Evolutionary conservation across 1,140 invertebrate species (phyloP).

Genomic region (Drosophila bocqueti): DNA sequence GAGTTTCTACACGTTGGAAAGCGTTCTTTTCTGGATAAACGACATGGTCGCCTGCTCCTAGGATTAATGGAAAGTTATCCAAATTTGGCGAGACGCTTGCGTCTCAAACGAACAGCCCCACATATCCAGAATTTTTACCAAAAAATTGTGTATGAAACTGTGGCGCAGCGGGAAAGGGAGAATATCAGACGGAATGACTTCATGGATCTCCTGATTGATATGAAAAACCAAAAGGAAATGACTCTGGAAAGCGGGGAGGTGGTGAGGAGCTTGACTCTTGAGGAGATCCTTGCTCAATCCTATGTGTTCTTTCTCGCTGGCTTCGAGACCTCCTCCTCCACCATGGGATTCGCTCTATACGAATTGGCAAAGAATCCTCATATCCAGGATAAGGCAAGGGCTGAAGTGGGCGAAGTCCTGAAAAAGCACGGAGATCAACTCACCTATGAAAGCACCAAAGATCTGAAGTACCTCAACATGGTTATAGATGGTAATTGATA

Average conservation of each 20-base stretch:
- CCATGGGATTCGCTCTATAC: conserved; percentile 86
- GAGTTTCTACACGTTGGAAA: conserved; percentile 83
- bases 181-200: conserved; percentile 3
- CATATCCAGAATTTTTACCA: neutral
- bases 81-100: neutral
- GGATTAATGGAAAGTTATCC: neutral
- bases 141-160: neutral
- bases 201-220: conserved; percentile 1
- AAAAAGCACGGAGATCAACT: conserved; percentile 85
- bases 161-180: neutral
- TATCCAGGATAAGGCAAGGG: conserved; percentile 87
- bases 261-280: conserved; percentile 42
- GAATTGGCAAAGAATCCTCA: conserved; percentile 87
- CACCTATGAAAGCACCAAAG: conserved; percentile 86
- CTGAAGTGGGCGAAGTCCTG: conserved; percentile 86
- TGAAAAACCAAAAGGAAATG: conserved; percentile 47
- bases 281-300: conserved; percentile 75
- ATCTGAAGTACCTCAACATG: conserved; percentile 86
- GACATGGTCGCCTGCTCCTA: neutral
- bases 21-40: conserved; percentile 57
- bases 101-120: neutral
- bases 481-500: conserved; percentile 63
- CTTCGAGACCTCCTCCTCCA: conserved; percentile 88
- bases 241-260: conserved; percentile 35
- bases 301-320: conserved; percentile 86